These are phyloP conservation scores for Falco concolor DNA, from an alignment of 2,797 vertebrate genomes.

Conservation along the genomic window DNA sequence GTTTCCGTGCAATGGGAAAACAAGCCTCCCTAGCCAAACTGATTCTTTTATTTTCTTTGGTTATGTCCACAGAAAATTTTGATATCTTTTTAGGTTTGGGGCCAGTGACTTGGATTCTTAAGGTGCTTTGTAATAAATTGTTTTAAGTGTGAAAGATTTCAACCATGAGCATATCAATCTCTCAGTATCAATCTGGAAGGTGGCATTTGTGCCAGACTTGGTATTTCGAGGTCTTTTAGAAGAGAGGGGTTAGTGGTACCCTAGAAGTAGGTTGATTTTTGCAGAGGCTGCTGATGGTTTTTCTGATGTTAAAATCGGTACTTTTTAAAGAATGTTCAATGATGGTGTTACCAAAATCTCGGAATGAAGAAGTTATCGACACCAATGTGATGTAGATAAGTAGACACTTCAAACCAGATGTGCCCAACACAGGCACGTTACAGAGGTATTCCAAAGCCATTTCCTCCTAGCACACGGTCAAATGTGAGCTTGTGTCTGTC, in stretches of 20 bases:
- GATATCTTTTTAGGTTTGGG: background rate
- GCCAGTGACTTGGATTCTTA: accelerated
- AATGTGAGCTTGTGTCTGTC: accelerated
- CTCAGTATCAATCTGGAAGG: background rate
- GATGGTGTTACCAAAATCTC: background rate
- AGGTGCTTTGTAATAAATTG: background rate
- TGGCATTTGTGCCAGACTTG: background rate
- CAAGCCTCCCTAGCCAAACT: background rate
- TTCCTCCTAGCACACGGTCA: accelerated
- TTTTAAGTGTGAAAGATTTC: background rate
- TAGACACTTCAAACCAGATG: background rate
- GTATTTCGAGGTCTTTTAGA: background rate
- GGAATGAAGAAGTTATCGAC: too few relatives aligned
- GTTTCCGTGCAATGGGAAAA: background rate
- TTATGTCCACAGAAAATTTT: background rate
- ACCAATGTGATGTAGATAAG: too few relatives aligned
- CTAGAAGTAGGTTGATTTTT: background rate
- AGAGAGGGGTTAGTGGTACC: background rate
- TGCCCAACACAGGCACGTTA: accelerated
- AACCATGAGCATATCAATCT: accelerated
- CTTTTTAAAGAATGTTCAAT: background rate
- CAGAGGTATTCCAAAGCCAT: background rate
- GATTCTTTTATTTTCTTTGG: background rate
- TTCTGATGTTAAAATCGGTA: background rate
- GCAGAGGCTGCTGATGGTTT: background rate